Conservation (phyloP, 2,797 vertebrate genomes). For the Microctenopoma lineatum region DNA sequence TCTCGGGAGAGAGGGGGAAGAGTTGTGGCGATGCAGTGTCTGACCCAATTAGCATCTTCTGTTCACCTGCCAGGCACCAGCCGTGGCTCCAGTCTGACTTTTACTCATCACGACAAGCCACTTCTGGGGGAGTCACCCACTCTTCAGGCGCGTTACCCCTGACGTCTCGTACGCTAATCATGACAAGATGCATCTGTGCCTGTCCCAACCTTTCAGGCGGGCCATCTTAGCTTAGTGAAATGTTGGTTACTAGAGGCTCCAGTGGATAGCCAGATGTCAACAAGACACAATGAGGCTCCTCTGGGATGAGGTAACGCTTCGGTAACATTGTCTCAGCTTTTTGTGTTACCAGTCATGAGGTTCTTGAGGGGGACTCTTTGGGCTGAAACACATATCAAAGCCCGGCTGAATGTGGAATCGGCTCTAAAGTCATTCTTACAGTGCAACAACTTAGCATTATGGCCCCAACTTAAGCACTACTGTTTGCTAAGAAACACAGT, state of each 20-base stretch:
- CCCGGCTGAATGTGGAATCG: no score
- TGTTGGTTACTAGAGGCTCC: conserved; percentile 26
- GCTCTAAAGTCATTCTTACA: no score
- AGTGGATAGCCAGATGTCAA: conserved; percentile 33
- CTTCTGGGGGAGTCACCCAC: conserved; percentile 54
- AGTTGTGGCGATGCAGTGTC: conserved; percentile 72
- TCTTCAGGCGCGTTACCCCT: conserved; percentile 38
- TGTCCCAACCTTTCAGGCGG: conserved; percentile 47
- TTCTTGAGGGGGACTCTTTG: background rate
- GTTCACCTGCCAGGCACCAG: conserved; percentile 71
- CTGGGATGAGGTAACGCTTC: conserved; percentile 19
- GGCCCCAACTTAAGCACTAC: no score
- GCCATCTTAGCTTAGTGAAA: conserved; percentile 40
- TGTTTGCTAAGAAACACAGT: no score
- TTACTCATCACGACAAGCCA: conserved; percentile 53
- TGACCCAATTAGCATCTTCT: conserved; percentile 79
- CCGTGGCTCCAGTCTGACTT: conserved; percentile 48
- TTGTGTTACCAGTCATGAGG: background rate
- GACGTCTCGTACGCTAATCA: conserved; percentile 48
- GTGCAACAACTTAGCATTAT: no score
- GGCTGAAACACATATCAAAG: background rate
- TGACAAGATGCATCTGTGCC: conserved; percentile 61
- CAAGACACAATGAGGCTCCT: conserved; percentile 17
- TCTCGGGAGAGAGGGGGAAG: conserved; percentile 65
- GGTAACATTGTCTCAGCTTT: conserved; percentile 16